These are phyloP conservation scores for Argynnis bischoffii DNA, from an alignment of 2,888 invertebrate species.

Conservation along the genomic window DNA sequence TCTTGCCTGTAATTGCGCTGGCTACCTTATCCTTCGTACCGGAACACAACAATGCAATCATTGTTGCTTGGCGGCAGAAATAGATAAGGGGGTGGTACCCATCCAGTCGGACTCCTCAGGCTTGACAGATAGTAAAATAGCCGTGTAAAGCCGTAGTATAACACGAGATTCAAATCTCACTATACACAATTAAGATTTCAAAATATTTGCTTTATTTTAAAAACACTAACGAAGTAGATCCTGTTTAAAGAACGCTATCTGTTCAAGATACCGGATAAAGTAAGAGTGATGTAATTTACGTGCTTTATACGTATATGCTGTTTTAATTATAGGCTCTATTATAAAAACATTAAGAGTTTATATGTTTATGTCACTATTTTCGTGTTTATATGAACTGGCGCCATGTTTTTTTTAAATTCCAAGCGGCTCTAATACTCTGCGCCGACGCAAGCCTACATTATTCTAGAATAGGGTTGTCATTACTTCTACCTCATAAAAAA, in stretches of 20 bases:
- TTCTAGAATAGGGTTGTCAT: constrained; percentile 32
- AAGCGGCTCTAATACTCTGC: constrained; percentile 45
- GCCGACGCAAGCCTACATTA: constrained; percentile 48
- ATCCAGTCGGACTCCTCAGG: no score
- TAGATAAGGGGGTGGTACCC: no score
- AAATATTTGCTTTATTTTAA: background rate
- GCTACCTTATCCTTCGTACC: no score
- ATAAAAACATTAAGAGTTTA: background rate
- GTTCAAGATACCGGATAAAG: background rate
- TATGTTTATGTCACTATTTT: background rate
- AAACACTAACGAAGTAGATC: background rate
- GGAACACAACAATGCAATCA: no score
- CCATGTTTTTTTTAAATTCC: constrained; percentile 48
- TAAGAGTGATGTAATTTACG: background rate
- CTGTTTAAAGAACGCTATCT: background rate
- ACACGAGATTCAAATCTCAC: no score
- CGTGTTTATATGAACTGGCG: constrained; percentile 35
- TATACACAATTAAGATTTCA: no score
- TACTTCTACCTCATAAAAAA: no score
- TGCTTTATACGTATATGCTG: background rate
- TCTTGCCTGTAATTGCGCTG: no score
- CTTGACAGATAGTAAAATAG: no score
- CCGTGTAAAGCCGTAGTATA: no score
- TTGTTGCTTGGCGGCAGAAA: no score
- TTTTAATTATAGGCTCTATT: background rate